Conservation (phyloP, 1,140 invertebrate genomes). For the Drosophila novamexicana region DNA sequence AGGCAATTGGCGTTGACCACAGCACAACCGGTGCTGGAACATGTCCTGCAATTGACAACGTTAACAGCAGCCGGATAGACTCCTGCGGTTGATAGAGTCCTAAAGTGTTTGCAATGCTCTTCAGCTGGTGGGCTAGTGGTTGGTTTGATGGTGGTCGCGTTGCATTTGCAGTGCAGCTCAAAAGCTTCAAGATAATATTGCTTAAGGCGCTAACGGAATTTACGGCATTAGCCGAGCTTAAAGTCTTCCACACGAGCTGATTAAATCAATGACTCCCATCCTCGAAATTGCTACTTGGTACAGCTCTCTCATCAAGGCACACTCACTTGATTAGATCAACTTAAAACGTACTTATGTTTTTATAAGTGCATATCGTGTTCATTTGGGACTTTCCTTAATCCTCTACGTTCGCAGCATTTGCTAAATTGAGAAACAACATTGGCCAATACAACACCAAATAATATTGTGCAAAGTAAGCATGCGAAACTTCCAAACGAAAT, state of each 20-base stretch:
- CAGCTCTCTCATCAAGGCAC: background rate
- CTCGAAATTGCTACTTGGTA: background rate
- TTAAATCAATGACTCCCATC: conserved; percentile 7
- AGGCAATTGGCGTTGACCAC: conserved; percentile 49
- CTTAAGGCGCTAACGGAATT: conserved; percentile 51
- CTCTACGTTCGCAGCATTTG: background rate
- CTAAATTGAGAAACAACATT: background rate
- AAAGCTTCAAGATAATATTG: conserved; percentile 55
- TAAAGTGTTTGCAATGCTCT: conserved; percentile 46
- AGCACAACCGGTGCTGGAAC: conserved; percentile 14
- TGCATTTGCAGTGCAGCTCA: conserved; percentile 48
- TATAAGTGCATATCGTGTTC: background rate
- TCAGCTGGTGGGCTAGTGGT: conserved; percentile 20
- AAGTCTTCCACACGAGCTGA: conserved; percentile 25
- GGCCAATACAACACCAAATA: conserved; percentile 5
- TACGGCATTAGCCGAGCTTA: conserved; percentile 27
- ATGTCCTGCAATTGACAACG: conserved; percentile 45
- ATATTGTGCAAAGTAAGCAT: conserved; percentile 21
- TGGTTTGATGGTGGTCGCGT: conserved; percentile 8
- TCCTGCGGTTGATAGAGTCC: conserved; percentile 45
- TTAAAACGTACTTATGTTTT: background rate
- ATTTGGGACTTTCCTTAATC: background rate
- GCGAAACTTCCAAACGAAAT: conserved; percentile 35
- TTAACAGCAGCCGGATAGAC: conserved; percentile 20
- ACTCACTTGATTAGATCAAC: background rate